Percentiles rank a stretch among this genome's conserved stretches.
Evolutionary conservation across 2,888 invertebrate genomes (phyloP).

Genomic region (Meganola albula): DNA sequence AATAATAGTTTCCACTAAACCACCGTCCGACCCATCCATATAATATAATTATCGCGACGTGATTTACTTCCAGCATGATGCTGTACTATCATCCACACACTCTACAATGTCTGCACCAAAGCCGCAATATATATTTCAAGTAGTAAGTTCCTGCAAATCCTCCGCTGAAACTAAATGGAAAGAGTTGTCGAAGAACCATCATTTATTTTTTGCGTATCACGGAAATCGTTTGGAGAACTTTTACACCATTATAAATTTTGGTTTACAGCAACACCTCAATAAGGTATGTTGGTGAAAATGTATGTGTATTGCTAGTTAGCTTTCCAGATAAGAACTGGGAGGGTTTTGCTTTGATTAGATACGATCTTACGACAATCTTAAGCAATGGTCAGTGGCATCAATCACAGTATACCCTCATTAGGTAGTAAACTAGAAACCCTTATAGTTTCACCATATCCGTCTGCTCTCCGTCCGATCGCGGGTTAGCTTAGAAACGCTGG

Average conservation of each 20-base stretch:
- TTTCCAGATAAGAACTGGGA: too few relatives aligned
- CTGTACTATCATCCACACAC: conserved; percentile 71
- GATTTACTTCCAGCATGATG: conserved; percentile 77
- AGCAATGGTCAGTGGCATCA: too few relatives aligned
- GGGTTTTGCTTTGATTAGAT: too few relatives aligned
- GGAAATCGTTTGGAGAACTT: conserved; percentile 90
- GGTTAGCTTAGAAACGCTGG: too few relatives aligned
- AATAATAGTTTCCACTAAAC: too few relatives aligned
- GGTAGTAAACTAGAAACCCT: too few relatives aligned
- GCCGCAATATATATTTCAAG: conserved; percentile 84
- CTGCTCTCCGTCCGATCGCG: too few relatives aligned
- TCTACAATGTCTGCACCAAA: conserved; percentile 56
- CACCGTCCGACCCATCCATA: too few relatives aligned
- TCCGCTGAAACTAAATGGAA: conserved; percentile 79
- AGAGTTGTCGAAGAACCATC: conserved; percentile 70
- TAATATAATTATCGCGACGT: too few relatives aligned
- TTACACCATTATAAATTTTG: conserved; percentile 87
- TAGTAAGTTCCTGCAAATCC: conserved; percentile 74
- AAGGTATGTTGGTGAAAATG: conserved; percentile 30
- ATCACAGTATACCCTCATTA: too few relatives aligned
- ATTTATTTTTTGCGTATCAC: conserved; percentile 84
- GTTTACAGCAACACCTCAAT: conserved; percentile 83
- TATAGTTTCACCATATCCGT: too few relatives aligned
- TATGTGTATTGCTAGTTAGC: not conserved
- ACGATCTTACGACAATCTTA: too few relatives aligned